A percentile compares a stretch with the other conserved stretches of the same genome.
These are phyloP conservation scores for Sebastes fasciatus DNA, from an alignment of 2,113 vertebrate genomes.

Conservation along the genomic window DNA sequence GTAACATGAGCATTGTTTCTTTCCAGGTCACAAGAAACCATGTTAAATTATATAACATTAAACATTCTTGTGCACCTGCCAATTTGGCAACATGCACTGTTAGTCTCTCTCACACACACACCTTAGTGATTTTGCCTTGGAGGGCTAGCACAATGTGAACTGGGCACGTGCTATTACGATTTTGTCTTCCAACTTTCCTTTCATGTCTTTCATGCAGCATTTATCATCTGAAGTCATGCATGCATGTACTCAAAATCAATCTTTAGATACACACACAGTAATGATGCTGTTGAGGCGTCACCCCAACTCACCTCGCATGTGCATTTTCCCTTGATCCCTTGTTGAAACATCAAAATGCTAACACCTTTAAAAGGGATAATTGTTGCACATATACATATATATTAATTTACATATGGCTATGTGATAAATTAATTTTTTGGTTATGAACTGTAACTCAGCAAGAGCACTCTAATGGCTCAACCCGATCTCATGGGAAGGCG, in stretches of 20 bases:
- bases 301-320: not conserved
- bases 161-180: not conserved
- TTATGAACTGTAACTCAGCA: not conserved
- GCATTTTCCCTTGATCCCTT: not conserved
- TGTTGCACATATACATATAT: not conserved
- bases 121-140: not conserved
- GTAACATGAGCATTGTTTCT: constrained; percentile 50
- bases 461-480: not conserved
- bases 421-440: not conserved
- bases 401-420: not conserved
- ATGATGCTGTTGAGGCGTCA: not conserved
- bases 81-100: constrained; percentile 19
- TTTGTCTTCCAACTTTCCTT: not conserved
- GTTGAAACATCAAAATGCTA: not conserved
- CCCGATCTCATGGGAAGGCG: too few species aligned
- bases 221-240: not conserved
- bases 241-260: not conserved
- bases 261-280: not conserved
- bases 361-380: not conserved
- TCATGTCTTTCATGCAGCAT: not conserved
- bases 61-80: constrained; percentile 43
- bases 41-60: constrained; percentile 49
- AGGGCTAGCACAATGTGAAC: not conserved
- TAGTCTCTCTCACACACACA: not conserved
- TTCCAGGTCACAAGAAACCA: constrained; percentile 52